Evolutionary conservation across 2,888 invertebrate species (phyloP).

Genomic region (Graphium colonna): DNA sequence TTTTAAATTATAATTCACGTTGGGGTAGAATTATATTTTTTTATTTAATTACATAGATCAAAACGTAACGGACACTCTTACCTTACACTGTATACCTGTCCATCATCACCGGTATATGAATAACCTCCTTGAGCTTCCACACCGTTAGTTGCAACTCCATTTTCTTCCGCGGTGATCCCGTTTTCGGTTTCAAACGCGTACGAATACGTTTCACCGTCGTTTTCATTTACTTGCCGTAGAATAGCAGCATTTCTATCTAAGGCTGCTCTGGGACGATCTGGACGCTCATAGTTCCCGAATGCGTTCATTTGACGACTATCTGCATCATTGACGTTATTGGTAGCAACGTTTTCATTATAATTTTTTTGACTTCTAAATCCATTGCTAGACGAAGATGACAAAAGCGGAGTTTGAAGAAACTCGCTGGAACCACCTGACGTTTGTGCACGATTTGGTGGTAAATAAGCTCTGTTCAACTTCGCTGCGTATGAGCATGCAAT

Average conservation of each 20-base stretch:
- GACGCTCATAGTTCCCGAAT: slow-evolving; percentile 33
- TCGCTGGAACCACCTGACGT: slow-evolving; percentile 51
- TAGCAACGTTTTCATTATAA: slow-evolving; percentile 5
- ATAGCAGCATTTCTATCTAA: too few relatives aligned
- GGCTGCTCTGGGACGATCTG: slow-evolving; percentile 63
- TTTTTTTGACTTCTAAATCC: slow-evolving; percentile 21
- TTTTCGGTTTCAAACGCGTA: too few relatives aligned
- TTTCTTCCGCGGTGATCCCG: slow-evolving; percentile 65
- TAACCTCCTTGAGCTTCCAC: too few relatives aligned
- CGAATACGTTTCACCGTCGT: too few relatives aligned
- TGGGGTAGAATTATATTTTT: too few relatives aligned
- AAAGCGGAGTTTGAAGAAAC: slow-evolving; percentile 49
- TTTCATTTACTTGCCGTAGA: slow-evolving; percentile 67
- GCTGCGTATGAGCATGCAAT: slow-evolving; percentile 46
- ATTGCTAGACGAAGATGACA: slow-evolving; percentile 20
- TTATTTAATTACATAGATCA: too few relatives aligned
- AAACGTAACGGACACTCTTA: too few relatives aligned
- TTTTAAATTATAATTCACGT: too few relatives aligned
- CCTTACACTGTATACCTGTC: too few relatives aligned
- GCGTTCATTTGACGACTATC: slow-evolving; percentile 28
- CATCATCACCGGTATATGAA: slow-evolving; percentile 72
- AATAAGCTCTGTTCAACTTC: slow-evolving; percentile 62
- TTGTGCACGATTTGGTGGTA: slow-evolving; percentile 54
- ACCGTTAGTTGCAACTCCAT: slow-evolving; percentile 57
- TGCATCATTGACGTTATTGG: slow-evolving; percentile 29